phyloP scores from a whole-genome alignment of 2,888 invertebrate genomes.

The Ichneumoninae sp. region DNA sequence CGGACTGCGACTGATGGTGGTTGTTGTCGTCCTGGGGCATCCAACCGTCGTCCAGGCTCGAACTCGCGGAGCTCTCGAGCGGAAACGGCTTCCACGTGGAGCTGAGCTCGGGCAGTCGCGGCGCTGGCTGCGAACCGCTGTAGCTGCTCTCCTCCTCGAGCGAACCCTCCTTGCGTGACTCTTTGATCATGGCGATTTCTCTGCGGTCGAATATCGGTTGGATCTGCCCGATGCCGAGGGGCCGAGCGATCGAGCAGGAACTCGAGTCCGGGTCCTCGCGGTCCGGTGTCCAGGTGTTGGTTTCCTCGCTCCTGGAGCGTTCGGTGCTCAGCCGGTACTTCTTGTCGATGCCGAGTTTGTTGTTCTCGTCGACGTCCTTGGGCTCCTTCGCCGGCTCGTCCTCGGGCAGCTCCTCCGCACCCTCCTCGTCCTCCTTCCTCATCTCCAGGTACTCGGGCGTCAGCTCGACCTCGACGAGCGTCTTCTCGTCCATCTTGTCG shows the following conservation, averaged over 20 bases:
- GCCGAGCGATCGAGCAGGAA: slow-evolving; percentile 91
- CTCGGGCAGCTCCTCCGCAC: slow-evolving; percentile 85
- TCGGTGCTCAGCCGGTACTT: slow-evolving; percentile 89
- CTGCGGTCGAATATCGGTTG: slow-evolving; percentile 82
- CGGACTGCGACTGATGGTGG: slow-evolving; percentile 79
- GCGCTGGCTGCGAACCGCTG: slow-evolving; percentile 80
- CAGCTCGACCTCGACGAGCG: slow-evolving; percentile 85
- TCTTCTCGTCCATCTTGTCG: slow-evolving; percentile 82
- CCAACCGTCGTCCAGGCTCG: slow-evolving; percentile 93
- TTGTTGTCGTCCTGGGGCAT: slow-evolving; percentile 87
- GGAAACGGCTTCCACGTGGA: slow-evolving; percentile 94
- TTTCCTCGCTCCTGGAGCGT: slow-evolving; percentile 92
- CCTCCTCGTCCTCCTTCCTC: slow-evolving; percentile 87
- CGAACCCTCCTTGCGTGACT: slow-evolving; percentile 75
- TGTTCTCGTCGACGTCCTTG: slow-evolving; percentile 48
- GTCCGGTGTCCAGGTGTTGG: slow-evolving; percentile 90
- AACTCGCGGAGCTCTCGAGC: slow-evolving; percentile 93
- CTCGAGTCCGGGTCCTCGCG: slow-evolving; percentile 85
- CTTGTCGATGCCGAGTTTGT: slow-evolving; percentile 74
- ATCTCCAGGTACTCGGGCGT: slow-evolving; percentile 89
- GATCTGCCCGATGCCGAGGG: slow-evolving; percentile 90
- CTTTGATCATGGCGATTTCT: slow-evolving; percentile 79
- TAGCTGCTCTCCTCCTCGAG: slow-evolving; percentile 80
- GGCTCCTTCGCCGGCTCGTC: slow-evolving; percentile 76
- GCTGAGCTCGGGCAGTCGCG: slow-evolving; percentile 88